Conservation (phyloP, 2,888 invertebrate genomes). For the Pristionchus mayeri region DNA sequence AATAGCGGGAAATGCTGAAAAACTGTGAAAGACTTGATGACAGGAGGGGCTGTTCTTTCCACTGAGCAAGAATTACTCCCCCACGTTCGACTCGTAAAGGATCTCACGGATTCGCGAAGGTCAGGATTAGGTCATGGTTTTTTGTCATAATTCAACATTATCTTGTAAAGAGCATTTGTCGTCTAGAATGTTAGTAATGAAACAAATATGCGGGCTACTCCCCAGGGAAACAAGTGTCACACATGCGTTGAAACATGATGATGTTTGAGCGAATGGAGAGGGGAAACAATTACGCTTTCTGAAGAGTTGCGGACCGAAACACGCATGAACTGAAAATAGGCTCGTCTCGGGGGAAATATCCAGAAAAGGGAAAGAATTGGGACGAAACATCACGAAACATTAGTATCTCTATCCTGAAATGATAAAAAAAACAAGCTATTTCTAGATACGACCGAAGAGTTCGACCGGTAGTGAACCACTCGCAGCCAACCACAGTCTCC, state of each 20-base stretch:
- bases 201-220: too few species aligned
- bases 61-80: conserved; percentile 73
- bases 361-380: background rate
- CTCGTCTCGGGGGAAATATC: conserved; percentile 10
- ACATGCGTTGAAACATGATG: background rate
- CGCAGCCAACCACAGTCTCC: conserved; percentile 67
- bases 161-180: too few species aligned
- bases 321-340: background rate
- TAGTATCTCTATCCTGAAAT: too few species aligned
- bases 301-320: background rate
- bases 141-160: too few species aligned
- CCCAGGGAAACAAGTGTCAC: background rate
- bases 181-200: too few species aligned
- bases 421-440: background rate
- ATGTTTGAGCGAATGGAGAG: background rate
- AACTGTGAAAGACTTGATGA: background rate
- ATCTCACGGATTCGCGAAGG: conserved; percentile 71
- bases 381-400: too few species aligned
- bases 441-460: conserved; percentile 71
- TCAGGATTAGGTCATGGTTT: too few species aligned
- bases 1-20: background rate
- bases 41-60: conserved; percentile 70
- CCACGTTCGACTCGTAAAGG: conserved; percentile 74
- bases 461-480: conserved; percentile 71
- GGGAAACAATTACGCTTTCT: conserved; percentile 24